Base-by-base conservation (phyloP, 1,140 invertebrate genomes). In the Microplitis demolitor region DNA sequence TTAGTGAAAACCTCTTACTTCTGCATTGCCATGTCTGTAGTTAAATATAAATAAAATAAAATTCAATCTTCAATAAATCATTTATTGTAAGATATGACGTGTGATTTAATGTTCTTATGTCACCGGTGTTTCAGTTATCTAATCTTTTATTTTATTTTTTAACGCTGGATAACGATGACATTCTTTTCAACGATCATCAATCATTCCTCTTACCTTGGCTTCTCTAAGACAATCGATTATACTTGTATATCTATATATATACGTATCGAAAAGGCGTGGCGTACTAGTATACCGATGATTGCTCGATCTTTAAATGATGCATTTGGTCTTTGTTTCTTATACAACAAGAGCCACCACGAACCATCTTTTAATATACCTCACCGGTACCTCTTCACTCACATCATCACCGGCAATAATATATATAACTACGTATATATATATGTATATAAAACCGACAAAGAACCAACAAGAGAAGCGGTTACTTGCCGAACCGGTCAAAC, bases 401-500 rank as follows among this genome's bases (percentile, higher is more conserved):
- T 50, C 50, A 33, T 51, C 6, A 51, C 24, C 39, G 39, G 45
- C 16, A 6, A 56, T 56, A 56, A 56, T 56, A 16, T 68, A 54
- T 51, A 14, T 16, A 4, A 24, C 24, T 24, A 24, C 8, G 50
- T 67, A 33, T 34, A 4, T 16, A 24, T 56, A 56, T 56, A 6
- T 56, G 13, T 56, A 51, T 53, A 35, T 14, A 37, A 37, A 64
- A 64, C 69, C 45, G 31, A 9, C 33, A 54, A 33, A 53, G 67
- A 16, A 69, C 16, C 11, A 33, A 60, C 9, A 33, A 31, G 63
- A 64, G 33, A 71, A 71, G 69, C 61, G 58, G 69, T 70, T 70
- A 70, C 68, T 70, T 34, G 69, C 51, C 69, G 61, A 71, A 71
- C 69, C 69, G 69, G 69, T 71, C 69, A 66, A 37, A 71, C 69